Evolutionary conservation across 2,797 vertebrate genomes (phyloP).

Genomic region (Varecia variegata): DNA sequence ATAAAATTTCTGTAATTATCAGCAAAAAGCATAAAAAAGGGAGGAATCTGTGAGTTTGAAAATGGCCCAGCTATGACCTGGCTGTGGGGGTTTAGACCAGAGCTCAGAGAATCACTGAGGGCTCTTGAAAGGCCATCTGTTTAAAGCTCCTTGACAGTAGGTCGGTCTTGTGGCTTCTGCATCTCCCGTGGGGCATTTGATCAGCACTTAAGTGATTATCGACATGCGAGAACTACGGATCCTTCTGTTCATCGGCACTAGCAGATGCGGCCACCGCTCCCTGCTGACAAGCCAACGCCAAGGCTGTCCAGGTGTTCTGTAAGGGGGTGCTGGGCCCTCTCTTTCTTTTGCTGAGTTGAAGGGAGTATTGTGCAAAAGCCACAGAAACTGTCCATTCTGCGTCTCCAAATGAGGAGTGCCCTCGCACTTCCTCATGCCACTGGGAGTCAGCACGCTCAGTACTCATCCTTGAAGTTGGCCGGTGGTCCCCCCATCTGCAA

Average conservation of each 20-base stretch:
- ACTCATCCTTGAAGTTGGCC: not conserved
- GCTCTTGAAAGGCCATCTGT: not conserved
- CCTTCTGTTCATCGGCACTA: not conserved
- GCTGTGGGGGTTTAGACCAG: not conserved
- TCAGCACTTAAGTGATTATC: not conserved
- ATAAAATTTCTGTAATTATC: not conserved
- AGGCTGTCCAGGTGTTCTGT: not conserved
- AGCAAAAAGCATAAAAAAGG: not conserved
- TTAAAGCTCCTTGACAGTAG: not conserved
- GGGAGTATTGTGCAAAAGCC: not conserved
- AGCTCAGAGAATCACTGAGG: not conserved
- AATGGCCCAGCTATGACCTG: not conserved
- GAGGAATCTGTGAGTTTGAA: not conserved
- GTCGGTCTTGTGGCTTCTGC: not conserved
- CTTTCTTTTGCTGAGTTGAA: not conserved
- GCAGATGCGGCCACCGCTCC: no score
- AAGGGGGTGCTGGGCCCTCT: not conserved
- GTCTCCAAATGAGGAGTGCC: not conserved
- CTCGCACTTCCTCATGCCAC: not conserved
- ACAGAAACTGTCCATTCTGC: not conserved
- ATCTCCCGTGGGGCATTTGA: not conserved
- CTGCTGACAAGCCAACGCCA: not conserved
- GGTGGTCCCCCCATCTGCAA: not conserved
- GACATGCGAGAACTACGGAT: not conserved
- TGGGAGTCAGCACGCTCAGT: not conserved